Evolutionary conservation across 2,888 invertebrate genomes (phyloP), one percentile per base, ranked within the genome.

Genomic region (Eledona agricola): DNA sequence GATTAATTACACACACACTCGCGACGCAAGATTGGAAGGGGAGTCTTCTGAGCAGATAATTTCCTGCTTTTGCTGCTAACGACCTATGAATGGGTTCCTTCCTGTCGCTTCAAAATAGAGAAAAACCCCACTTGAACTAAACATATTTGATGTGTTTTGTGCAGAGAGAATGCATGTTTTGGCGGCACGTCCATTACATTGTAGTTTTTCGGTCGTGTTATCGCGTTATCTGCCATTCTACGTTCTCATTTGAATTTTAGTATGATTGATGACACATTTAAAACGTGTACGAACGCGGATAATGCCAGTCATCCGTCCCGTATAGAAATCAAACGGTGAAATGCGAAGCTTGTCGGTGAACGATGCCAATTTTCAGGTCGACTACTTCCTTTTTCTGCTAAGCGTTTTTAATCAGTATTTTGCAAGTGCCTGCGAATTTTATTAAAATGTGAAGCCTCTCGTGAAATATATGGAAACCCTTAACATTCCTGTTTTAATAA

Each of bases 11-110:
- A 67, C 32, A n/a, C n/a, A 31, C 29, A 52, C 46, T 35, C 16
- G 12, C 34, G 13, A 19, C 51, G 47, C 32, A 34, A 29, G 40
- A 64, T 65, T 65, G 62, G 61, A 63, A 58, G 50, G 55, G 52
- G 55, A 50, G 51, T 38, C 46, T 57, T 55, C 60, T 64, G 58
- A 60, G 58, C 64, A 64, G 66, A 66, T 67, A 69, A 69, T 69
- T 67, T 69, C 69, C 69, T 65, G 65, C 60, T 59, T 55, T 59
- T 57, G 60, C 60, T 64, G 65, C 62, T 63, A 58, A 62, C 62
- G 63, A 63, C 63, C 62, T 45, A 62, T 60, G 64, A 69, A 69
- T 65, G 65, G 62, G 65, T 66, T 67, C 66, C 66, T 67, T 67
- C 66, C 69, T 66, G 29, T 47, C 38, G 47, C 29, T 51, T 51